These are phyloP conservation scores for Platorchestia sp. DNA, from an alignment of 1,140 invertebrate genomes.

Conservation along the genomic window DNA sequence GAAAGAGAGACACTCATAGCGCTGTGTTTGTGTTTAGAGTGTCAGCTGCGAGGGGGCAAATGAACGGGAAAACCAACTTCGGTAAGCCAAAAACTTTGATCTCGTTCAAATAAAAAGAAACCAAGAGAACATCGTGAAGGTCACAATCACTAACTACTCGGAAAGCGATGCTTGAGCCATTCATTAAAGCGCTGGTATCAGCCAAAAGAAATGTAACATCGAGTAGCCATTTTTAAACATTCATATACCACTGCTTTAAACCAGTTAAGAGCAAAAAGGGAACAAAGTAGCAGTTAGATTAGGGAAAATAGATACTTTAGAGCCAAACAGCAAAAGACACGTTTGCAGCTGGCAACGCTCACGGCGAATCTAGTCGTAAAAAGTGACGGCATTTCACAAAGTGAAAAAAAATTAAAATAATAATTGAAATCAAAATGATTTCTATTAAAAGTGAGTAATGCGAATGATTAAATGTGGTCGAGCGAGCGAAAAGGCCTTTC, in stretches of 20 bases:
- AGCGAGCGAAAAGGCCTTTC: slow-evolving; percentile 48
- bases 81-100: slow-evolving; percentile 25
- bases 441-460: slow-evolving; percentile 31
- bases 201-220: slow-evolving; percentile 6
- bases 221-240: slow-evolving; percentile 36
- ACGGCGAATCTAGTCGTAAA: background rate
- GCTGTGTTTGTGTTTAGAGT: slow-evolving; percentile 49
- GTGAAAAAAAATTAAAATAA: background rate
- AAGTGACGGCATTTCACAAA: slow-evolving; percentile 30
- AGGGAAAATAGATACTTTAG: background rate
- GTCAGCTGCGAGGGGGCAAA: slow-evolving; percentile 50
- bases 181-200: slow-evolving; percentile 34
- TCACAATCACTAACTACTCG: slow-evolving; percentile 40
- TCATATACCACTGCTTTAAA: background rate
- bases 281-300: background rate
- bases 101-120: background rate
- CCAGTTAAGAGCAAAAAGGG: background rate
- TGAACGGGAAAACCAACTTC: slow-evolving; percentile 40
- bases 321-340: background rate
- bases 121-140: slow-evolving; percentile 13
- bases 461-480: slow-evolving; percentile 21
- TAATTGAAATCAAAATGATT: slow-evolving; percentile 43
- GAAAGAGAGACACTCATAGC: slow-evolving; percentile 34
- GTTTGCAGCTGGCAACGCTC: slow-evolving; percentile 4
- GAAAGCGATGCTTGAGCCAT: slow-evolving; percentile 23